phyloP scores from a whole-genome alignment of 2,797 vertebrate species.

The Hozukius guyotensis region DNA sequence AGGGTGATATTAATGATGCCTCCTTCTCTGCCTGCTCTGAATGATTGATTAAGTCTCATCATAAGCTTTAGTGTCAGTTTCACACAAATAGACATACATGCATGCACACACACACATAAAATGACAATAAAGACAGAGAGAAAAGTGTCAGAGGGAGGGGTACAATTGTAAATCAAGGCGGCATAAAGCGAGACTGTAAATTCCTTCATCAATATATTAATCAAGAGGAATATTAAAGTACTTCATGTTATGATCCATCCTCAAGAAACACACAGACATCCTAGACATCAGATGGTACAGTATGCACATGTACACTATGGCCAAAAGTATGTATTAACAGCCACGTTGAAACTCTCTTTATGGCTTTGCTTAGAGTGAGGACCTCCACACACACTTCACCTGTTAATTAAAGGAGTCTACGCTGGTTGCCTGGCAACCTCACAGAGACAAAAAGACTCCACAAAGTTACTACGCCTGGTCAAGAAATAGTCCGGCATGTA shows the following conservation, averaged over 20 bases:
- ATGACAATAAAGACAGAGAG: neutral
- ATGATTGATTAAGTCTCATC: constrained; percentile 35
- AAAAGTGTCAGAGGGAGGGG: neutral
- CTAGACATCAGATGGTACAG: neutral
- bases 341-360: neutral
- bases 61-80: constrained; percentile 14
- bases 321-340: neutral
- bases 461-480: neutral
- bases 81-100: neutral
- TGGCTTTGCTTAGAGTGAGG: neutral
- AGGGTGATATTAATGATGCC: constrained; percentile 17
- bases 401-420: neutral
- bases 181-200: constrained; percentile 10
- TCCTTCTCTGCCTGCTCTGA: constrained; percentile 3
- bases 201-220: constrained; percentile 59
- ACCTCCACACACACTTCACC: neutral
- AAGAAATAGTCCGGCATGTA: neutral
- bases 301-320: neutral
- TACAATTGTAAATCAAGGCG: constrained; percentile 29
- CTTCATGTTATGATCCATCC: neutral
- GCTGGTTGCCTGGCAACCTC: neutral
- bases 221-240: constrained; percentile 45
- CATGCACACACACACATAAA: neutral
- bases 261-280: neutral
- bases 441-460: neutral